These are phyloP conservation scores for Epinephelus awoara DNA, from an alignment of 2,797 vertebrate genomes.

Conservation along the genomic window DNA sequence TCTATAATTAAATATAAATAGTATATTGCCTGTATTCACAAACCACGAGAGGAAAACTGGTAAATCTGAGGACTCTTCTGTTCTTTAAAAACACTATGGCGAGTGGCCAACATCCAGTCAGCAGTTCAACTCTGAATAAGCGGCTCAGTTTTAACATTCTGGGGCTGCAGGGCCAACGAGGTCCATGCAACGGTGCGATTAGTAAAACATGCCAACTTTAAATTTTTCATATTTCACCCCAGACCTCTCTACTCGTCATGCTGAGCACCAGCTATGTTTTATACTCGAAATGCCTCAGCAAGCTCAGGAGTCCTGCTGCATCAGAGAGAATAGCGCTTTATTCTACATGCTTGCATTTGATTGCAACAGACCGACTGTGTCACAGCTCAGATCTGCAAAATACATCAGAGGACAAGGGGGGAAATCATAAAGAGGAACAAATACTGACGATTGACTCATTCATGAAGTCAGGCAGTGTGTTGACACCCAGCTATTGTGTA, in stretches of 20 bases:
- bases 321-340: slow-evolving; percentile 28
- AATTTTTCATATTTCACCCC: slow-evolving; percentile 49
- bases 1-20: slow-evolving; percentile 27
- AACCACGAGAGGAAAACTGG: slow-evolving; percentile 32
- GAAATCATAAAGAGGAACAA: background rate
- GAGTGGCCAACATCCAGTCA: slow-evolving; percentile 54
- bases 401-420: slow-evolving; percentile 15
- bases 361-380: slow-evolving; percentile 30
- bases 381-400: slow-evolving; percentile 51
- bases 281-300: slow-evolving; percentile 11
- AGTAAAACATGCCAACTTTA: slow-evolving; percentile 55
- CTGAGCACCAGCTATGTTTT: slow-evolving; percentile 2
- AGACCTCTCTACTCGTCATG: slow-evolving; percentile 18
- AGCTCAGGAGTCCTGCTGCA: slow-evolving; percentile 14
- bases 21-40: slow-evolving; percentile 23
- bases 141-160: slow-evolving; percentile 38
- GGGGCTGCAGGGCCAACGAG: slow-evolving; percentile 23
- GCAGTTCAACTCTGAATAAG: slow-evolving; percentile 52
- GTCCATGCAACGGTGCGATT: slow-evolving; percentile 20
- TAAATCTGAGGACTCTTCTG: slow-evolving; percentile 40
- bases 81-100: slow-evolving; percentile 39
- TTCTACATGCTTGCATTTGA: slow-evolving; percentile 42
- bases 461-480: background rate
- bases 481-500: background rate
- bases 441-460: background rate